Evolutionary conservation across 2,888 invertebrate genomes (phyloP).

Genomic region (Aethes cnicana): DNA sequence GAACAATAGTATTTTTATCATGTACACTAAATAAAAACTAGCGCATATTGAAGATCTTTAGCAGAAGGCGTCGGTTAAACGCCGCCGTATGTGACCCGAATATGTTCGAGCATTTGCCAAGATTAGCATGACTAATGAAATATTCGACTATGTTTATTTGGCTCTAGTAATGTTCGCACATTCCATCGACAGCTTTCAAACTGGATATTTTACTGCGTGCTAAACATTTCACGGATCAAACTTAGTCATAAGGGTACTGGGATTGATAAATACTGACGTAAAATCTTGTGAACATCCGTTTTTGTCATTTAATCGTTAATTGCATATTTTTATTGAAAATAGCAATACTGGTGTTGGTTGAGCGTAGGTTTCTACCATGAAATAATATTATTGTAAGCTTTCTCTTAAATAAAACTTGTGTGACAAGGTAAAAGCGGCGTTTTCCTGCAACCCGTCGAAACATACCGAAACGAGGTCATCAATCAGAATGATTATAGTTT

Average conservation of each 20-base stretch:
- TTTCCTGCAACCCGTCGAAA: slow-evolving; percentile 6
- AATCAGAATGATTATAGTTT: slow-evolving; percentile 25
- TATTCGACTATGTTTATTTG: slow-evolving; percentile 43
- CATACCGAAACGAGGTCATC: slow-evolving; percentile 24
- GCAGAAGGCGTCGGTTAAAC: slow-evolving; percentile 20
- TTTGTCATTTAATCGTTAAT: too few species aligned
- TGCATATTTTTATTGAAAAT: too few species aligned
- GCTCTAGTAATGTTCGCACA: slow-evolving; percentile 39
- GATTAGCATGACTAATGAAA: slow-evolving; percentile 57
- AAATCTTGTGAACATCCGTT: too few species aligned
- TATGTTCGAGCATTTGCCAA: slow-evolving; percentile 60
- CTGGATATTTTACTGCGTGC: slow-evolving; percentile 11
- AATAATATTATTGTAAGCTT: too few species aligned
- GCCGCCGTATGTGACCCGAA: slow-evolving; percentile 58
- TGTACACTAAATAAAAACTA: slow-evolving; percentile 1
- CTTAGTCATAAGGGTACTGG: slow-evolving; percentile 16
- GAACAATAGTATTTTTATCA: slow-evolving; percentile 8
- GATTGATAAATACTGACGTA: slow-evolving; percentile 10
- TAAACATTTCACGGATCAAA: too few species aligned
- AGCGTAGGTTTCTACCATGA: too few species aligned
- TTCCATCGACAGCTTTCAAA: slow-evolving; percentile 25
- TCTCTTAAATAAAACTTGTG: too few species aligned
- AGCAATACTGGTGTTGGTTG: too few species aligned
- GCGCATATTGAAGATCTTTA: slow-evolving; percentile 8
- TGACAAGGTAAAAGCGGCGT: not conserved